These are phyloP conservation scores for Hemithea aestivaria DNA, from an alignment of 2,888 invertebrate species.

Conservation along the genomic window DNA sequence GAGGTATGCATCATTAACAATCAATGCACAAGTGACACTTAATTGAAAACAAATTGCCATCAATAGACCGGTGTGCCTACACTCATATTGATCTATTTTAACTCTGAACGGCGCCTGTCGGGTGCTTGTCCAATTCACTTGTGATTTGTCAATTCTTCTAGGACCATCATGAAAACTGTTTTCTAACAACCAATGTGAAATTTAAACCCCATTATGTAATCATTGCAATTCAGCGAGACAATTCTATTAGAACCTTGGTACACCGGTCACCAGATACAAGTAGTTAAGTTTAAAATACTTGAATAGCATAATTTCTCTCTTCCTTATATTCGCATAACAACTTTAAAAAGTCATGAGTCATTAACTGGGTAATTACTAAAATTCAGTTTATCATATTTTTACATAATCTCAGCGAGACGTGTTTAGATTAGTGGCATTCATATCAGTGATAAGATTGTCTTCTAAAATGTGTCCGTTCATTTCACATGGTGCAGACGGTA, in stretches of 20 bases:
- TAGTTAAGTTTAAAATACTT: too few relatives aligned
- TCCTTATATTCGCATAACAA: too few relatives aligned
- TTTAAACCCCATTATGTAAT: too few relatives aligned
- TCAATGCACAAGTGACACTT: conserved; percentile 35
- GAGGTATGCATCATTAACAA: conserved; percentile 51
- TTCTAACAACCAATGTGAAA: conserved; percentile 6
- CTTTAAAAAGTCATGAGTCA: too few relatives aligned
- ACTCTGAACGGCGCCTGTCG: conserved; percentile 48
- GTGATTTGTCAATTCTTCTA: conserved; percentile 42
- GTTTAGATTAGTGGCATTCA: neutral
- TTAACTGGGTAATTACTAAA: too few relatives aligned
- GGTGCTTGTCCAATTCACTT: conserved; percentile 50
- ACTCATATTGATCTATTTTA: conserved; percentile 67
- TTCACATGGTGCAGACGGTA: conserved; percentile 66
- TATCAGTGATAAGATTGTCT: conserved; percentile 31
- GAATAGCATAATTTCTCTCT: too few relatives aligned
- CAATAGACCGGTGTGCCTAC: conserved; percentile 52
- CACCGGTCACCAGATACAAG: too few relatives aligned
- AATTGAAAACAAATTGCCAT: conserved; percentile 58
- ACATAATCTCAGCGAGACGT: conserved; percentile 3
- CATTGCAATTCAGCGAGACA: too few relatives aligned
- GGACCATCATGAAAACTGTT: conserved; percentile 2
- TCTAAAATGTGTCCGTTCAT: conserved; percentile 33
- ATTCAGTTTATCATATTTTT: neutral
- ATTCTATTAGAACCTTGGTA: too few relatives aligned